Percentiles rank a stretch among this genome's conserved stretches.
phyloP scores from a whole-genome alignment of 1,140 invertebrate species.

The Magallana gigas region DNA sequence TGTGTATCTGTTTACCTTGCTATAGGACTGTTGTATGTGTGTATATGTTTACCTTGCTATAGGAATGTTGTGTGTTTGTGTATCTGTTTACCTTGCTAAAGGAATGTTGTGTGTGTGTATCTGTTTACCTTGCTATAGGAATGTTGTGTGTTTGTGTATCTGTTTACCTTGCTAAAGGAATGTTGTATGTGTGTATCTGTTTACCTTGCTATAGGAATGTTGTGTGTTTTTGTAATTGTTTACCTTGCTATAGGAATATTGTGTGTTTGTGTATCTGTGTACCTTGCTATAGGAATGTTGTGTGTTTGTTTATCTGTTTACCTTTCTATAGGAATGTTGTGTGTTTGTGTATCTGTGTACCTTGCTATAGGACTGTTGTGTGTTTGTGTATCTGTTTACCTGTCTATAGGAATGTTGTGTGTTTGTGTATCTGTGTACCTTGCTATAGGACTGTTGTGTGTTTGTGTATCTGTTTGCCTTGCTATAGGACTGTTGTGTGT shows the following conservation, averaged over 20 bases:
- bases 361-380: constrained; percentile 50
- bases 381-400: constrained; percentile 47
- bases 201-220: too few relatives aligned
- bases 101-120: not conserved
- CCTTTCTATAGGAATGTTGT: not conserved
- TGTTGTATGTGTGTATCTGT: too few relatives aligned
- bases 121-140: not conserved
- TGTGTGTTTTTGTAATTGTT: too few relatives aligned
- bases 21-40: not conserved
- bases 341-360: constrained; percentile 21
- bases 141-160: not conserved
- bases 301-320: not conserved
- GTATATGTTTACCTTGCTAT: not conserved
- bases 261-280: too few relatives aligned
- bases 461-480: not conserved
- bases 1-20: not conserved
- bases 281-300: too few relatives aligned
- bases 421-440: not conserved
- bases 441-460: not conserved
- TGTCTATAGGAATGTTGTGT: not conserved
- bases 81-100: not conserved
- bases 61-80: not conserved
- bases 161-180: too few relatives aligned
- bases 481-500: too few relatives aligned
- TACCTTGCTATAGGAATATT: too few relatives aligned